Evolutionary conservation across 2,888 invertebrate genomes (phyloP), one percentile per base, ranked within the genome.

Genomic region (Aplocera efformata): DNA sequence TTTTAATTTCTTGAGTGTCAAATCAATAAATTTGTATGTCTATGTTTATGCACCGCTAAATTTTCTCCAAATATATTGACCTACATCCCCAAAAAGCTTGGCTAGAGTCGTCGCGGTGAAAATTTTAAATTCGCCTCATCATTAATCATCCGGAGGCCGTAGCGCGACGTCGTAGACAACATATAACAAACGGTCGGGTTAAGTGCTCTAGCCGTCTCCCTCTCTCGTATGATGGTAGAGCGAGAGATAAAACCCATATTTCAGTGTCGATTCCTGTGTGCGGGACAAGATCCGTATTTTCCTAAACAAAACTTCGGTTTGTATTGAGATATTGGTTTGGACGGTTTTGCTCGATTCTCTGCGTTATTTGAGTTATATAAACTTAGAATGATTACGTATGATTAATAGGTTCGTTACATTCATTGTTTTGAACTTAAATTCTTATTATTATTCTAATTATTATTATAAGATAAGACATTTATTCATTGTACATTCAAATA

Each of bases 131-230:
- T 73, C 64, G 58, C 50, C 56, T 59, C 52, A 53, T 68, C 76
- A 75, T 78, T 73, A 76, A 77, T 78, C 77, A 77, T 74, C 68
- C 63, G 62, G 57, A 64, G 64, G 64, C 65, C 61, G 63, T 69
- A 67, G 64, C 63, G 62, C 66, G 62, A 67, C 69, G 62, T 65
- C 57, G 72, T 60, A 73, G 75, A 70, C 74, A 69, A 64, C 68
- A 64, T 60, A 72, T 67, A 73, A 73, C 72, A 69, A 75, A 74
- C 73, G 67, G 70, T 57, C 57, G 58, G 62, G 63, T 67, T 69
- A 64, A 68, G 65, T 64, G 62, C 63, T 58, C 56, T 39, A 41
- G 24, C 52, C 38, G 37, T 73, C 72, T 43, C 49, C 63, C 60
- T 41, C 48, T 27, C 58, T n/a, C 38, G 30, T 11, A 17, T 32